Evolutionary conservation across 2,797 vertebrate genomes (phyloP), one percentile per base, ranked within the genome.

Genomic region (Octomys mimax): DNA sequence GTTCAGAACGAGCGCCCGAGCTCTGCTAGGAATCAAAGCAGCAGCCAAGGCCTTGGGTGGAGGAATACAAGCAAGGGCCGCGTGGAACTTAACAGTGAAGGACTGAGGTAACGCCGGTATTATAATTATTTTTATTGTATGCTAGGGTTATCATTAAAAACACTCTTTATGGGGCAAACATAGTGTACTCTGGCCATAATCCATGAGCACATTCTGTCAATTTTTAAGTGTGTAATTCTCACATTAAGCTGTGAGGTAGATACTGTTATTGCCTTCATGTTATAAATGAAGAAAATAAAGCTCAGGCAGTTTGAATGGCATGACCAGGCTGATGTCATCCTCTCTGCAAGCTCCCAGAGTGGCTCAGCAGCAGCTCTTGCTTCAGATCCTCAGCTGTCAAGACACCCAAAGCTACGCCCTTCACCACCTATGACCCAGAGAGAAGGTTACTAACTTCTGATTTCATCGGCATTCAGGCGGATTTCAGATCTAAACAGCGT

Each of bases 1-100:
- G 62, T 66, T 87, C 89, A 39, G 49, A 96, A 87, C 26, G 64
- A 95, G 92, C 11, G 36, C 68, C 6, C 59, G 84, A 94, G 84
- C 39, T 96, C 85, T 87, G 81, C 49, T 49, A 16, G 9, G 13
- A 92, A 42, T 73, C 71, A 87, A 62, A 94, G 57, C 79, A 91
- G 68, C 19, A 83, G 52, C 79, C 62, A 68, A 71, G 79, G 28
- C 81, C 61, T 36, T n/a, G 21, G 87, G 78, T 49, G 66, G 31
- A 85, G 77, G 42, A 83, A 39, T 0, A 75, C 89, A 46, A 71
- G 28, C 12, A 66, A 73, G 49, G 36, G 54, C 33, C 89, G 28
- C 2, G 49, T 2, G 33, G 21, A 83, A 49, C 4, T 71, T 24
- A 36, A 16, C 91, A 92, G n/a, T 3, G 71, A 87, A 90, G 80